Evolutionary conservation across 1,140 invertebrate species (phyloP), one percentile per base, ranked within the genome.

Genomic region (Lethocerus indicus): DNA sequence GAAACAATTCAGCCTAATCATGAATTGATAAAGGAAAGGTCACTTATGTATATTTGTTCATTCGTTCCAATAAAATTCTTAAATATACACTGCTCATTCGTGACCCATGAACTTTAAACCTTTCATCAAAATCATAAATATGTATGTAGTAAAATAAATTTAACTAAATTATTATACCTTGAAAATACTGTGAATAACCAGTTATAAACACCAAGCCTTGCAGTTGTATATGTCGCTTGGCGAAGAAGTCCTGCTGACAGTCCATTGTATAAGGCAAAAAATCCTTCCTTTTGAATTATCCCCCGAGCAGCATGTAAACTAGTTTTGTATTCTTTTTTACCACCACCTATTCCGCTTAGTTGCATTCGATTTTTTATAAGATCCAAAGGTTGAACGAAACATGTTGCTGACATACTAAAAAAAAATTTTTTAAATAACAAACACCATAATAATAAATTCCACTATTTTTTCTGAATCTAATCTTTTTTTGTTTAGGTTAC

Each of bases 291-390:
- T 57, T 75, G 77, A 1, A 94, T 58, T 41, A 98, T 90, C 25
- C 69, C 67, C 49, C 65, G 64, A 12, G 87, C 60, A 20, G 75
- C 78, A 64, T 85, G 75, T 28, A 83, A 72, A 61, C 79, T 84
- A 14, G 77, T 83, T 57, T 75, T 76, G 58, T 81, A 76, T 63
- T 88, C 83, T 57, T 79, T 83, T 4, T 75, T 72, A 29, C 72
- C 74, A 2, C 77, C 74, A n/a, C 71, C 74, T 23, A 68, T 70
- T 49, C 87, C 80, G 57, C 85, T 87, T 37, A 98, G 66, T 68
- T 99, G 96, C 94, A 99, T 98, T 47, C 96, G 75, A 65, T 94
- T 98, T 69, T 99, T 98, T 2, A 99, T 80, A 51, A 99, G 70
- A 73, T 99, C 96, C 44, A 99, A 66, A 0, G 96, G 96, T 65